These are phyloP conservation scores for Thunnus thynnus DNA, from an alignment of 2,113 vertebrate genomes.

Conservation along the genomic window DNA sequence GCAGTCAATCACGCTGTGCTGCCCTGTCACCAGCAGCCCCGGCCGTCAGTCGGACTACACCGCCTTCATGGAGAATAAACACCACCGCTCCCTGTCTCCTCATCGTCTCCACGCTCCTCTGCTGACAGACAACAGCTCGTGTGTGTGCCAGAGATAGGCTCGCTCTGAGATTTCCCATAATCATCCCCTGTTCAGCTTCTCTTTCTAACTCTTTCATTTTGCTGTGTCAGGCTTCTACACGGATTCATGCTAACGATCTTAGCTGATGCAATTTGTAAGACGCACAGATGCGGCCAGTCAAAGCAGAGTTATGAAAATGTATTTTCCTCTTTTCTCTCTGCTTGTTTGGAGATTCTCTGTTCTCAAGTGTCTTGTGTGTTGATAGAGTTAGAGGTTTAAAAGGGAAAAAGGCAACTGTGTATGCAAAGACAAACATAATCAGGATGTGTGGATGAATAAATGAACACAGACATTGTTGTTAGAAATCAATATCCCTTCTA, in stretches of 20 bases:
- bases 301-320: conserved; percentile 37
- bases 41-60: conserved; percentile 24
- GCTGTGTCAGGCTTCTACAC: conserved; percentile 51
- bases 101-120: conserved; percentile 23
- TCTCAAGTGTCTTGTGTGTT: conserved; percentile 39
- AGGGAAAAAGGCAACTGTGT: background rate
- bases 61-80: conserved; percentile 44
- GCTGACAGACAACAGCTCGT: conserved; percentile 45
- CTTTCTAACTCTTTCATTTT: conserved; percentile 27
- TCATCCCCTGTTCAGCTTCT: conserved; percentile 35
- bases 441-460: conserved; percentile 25
- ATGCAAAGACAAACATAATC: conserved; percentile 17
- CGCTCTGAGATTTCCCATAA: conserved; percentile 49
- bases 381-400: conserved; percentile 9
- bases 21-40: conserved; percentile 40
- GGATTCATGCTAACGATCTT: conserved; percentile 57
- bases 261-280: conserved; percentile 48
- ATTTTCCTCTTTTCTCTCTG: background rate
- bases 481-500: conserved; percentile 56
- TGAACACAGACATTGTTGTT: conserved; percentile 37
- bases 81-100: conserved; percentile 38
- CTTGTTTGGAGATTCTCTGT: conserved; percentile 29
- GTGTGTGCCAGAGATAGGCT: conserved; percentile 56
- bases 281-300: conserved; percentile 15
- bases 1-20: conserved; percentile 44